Evolutionary conservation across 2,888 invertebrate species (phyloP), one percentile per base, ranked within the genome.

Genomic region (Biston betularia): DNA sequence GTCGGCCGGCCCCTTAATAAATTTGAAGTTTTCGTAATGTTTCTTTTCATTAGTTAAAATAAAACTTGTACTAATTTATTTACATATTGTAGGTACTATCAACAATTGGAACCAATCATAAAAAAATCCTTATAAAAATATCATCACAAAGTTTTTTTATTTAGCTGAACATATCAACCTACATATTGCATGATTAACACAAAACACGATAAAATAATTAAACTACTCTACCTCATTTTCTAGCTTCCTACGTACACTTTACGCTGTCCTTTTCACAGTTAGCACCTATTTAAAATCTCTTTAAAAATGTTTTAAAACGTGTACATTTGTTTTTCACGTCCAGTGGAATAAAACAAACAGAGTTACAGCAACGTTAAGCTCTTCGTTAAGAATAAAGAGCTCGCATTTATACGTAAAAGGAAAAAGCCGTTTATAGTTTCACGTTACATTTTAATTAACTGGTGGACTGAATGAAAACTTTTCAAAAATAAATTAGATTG

Each of bases 401-500:
- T 68, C 40, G 59, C 56, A 69, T 65, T 71, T 69, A 66, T 61
- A 56, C 57, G 45, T 55, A 14, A 60, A 71, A 53, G 57, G 71
- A 65, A 64, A 68, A 64, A 45, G 24, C 62, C 53, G 65, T 65
- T 69, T 69, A 66, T 71, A 69, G 72, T 72, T 72, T 62, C 67
- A 50, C 60, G 65, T 69, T 74, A 67, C 69, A 74, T 80, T 80
- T 79, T 83, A 83, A 84, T 85, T 84, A 83, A 78, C 78, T 68
- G 59, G 72, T 63, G 65, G 75, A 77, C 74, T 73, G 71, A 82
- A 81, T 85, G 81, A 76, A 81, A 83, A 80, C 72, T 83, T 84
- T 82, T 78, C 77, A 79, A 85, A 58, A 83, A 80, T 75, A 75
- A 82, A 84, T 85, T 81, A 82, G 79, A 81, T 76, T 79, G 75